Evolutionary conservation across 1,140 invertebrate genomes (phyloP), one percentile per base, ranked within the genome.

Genomic region (Paracyclopina nana): DNA sequence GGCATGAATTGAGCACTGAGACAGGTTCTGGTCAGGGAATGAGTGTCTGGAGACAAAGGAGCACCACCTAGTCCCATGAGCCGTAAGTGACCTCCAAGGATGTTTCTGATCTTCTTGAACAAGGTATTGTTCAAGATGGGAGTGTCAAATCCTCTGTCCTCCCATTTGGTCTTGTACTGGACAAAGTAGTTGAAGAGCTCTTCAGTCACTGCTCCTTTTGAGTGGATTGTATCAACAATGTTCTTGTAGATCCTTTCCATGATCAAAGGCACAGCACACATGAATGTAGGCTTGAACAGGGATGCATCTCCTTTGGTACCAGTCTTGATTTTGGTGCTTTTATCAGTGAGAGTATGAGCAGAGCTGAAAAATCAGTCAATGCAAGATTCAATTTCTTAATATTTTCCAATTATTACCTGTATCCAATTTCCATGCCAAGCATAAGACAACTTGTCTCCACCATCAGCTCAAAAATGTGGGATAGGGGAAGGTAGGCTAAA

Each of bases 21-120:
- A 61, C 86, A 92, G 51, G 84, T 77, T 62, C 90, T 81, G 57
- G 94, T 83, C 63, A 95, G 90, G 58, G 79, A 75, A 61, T 98
- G 91, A 4, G 91, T 95, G 60, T 96, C 87, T 1, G 85, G 76
- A 16, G 84, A 83, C 0, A 98, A 69, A 16, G 91, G 90, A 25
- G 94, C 94, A 54, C 91, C 90, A 45, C 92, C 94, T n/a, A 75
- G 76, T 50, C 95, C 72, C 62, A 97, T 78, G 41, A 87, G 65
- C 26, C 86, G 72, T 22, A 97, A 68, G 27, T 74, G 69, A 6
- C 91, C 90, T 31, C 94, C 92, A 56, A 98, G 73, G 53, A 85
- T 67, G 52, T 75, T 70, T 29, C 75, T 72, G 14, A 91, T 79
- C 55, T 77, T 75, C 34, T 70, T 70, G 65, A 90, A 91, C 42